These are phyloP conservation scores for Polymixis flavicincta DNA, from an alignment of 2,888 invertebrate species.

Conservation along the genomic window DNA sequence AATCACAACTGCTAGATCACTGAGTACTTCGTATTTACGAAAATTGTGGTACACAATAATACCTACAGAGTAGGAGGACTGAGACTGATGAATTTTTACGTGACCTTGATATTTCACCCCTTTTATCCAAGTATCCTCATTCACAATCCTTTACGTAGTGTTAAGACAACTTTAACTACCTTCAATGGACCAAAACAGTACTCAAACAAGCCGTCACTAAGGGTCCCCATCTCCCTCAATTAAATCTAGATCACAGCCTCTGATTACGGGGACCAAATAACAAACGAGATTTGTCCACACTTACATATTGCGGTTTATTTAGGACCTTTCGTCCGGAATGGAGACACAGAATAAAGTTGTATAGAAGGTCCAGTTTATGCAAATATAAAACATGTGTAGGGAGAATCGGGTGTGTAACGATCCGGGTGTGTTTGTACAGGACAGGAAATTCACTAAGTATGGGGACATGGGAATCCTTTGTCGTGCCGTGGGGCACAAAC, in stretches of 20 bases:
- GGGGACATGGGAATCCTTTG: conserved; percentile 2
- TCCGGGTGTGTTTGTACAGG: conserved; percentile 45
- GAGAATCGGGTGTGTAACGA: conserved; percentile 19
- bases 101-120: not conserved
- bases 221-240: conserved; percentile 15
- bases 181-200: conserved; percentile 7
- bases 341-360: conserved; percentile 30
- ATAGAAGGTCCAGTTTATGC: conserved; percentile 31
- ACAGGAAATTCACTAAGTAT: conserved; percentile 1
- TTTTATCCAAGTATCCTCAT: not conserved
- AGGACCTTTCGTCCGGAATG: conserved; percentile 31
- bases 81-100: not conserved
- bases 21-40: no score
- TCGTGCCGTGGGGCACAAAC: not conserved
- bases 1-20: no score
- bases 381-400: conserved; percentile 44
- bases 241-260: conserved; percentile 53
- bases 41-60: no score
- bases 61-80: no score
- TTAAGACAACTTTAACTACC: not conserved
- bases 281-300: conserved; percentile 41
- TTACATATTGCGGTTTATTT: conserved; percentile 49
- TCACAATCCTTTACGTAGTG: not conserved
- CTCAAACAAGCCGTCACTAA: not conserved
- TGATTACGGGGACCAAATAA: conserved; percentile 44